phyloP scores from a whole-genome alignment of 2,888 invertebrate species.

The Drosophila longiperda region DNA sequence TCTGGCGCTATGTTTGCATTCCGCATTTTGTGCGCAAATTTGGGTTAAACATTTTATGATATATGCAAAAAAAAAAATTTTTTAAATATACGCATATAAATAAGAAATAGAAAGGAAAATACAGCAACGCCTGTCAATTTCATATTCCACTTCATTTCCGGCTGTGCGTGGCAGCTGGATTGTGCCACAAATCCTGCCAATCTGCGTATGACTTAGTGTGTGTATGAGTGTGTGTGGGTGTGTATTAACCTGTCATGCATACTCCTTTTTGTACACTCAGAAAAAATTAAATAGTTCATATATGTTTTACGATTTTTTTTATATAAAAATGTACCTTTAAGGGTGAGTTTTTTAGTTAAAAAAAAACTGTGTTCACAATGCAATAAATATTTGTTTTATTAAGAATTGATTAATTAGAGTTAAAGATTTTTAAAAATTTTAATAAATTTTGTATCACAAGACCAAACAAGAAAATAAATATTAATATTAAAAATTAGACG shows the following conservation, averaged over 20 bases:
- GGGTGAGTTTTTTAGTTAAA: rapidly evolving
- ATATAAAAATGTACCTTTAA: not conserved
- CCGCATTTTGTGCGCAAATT: slow-evolving; percentile 30
- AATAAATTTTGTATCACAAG: not conserved
- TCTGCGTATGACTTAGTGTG: slow-evolving; percentile 2
- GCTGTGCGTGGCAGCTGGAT: slow-evolving; percentile 52
- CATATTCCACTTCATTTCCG: slow-evolving; percentile 70
- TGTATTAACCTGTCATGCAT: not conserved
- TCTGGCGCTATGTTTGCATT: slow-evolving; percentile 42
- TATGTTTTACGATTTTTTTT: not conserved
- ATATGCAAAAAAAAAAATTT: slow-evolving; percentile 36
- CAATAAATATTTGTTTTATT: not conserved
- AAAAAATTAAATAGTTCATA: not conserved
- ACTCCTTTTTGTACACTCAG: slow-evolving; percentile 1
- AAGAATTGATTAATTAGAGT: not conserved
- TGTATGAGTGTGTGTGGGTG: slow-evolving; percentile 8
- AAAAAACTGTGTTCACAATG: not conserved
- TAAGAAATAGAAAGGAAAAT: not conserved
- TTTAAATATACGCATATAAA: not conserved
- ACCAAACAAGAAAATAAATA: not conserved
- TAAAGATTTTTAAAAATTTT: too few relatives aligned
- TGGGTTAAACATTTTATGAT: slow-evolving; percentile 58
- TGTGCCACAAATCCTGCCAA: slow-evolving; percentile 42
- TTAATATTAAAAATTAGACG: not conserved
- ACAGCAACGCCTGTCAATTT: slow-evolving; percentile 48